Evolutionary conservation across 2,797 vertebrate genomes (phyloP), one percentile per base, ranked within the genome.

Genomic region (Siniperca obscura): DNA sequence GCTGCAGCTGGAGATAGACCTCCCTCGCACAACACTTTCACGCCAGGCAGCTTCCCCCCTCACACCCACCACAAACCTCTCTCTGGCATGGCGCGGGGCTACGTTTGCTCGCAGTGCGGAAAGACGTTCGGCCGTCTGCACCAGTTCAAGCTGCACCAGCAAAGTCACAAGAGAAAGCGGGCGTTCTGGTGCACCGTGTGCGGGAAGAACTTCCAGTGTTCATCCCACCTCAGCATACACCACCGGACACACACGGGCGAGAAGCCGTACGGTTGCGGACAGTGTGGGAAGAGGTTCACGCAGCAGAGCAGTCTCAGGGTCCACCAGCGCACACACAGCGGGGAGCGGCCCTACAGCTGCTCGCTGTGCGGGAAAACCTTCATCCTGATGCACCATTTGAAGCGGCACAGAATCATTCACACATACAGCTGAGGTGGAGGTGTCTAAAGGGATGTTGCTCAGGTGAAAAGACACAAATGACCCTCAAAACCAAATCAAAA

Each of bases 281-380:
- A 94, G 76, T 95, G 95, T 25, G 95, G 95, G 27, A 95, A 95
- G 88, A 78, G 94, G 75, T 95, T 96, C 89, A 95, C 95, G 64
- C 94, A 95, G 91, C 94, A 95, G 90, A 95, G 95, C 91, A 95
- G 94, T 52, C 92, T 95, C 83, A 88, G 94, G 80, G 93, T 94
- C 7, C 95, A 96, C 89, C 94, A 95, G 90, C 92, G 94, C 70
- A 94, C 94, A 0, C 95, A 96, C 93, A 95, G 95, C 65, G 95
- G 95, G 0, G 94, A 95, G 64, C 87, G 95, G 57, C 95, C 95
- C 1, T 95, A 95, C 88, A 93, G 93, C 91, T 95, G 95, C 87
- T 76, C 92, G 2, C 93, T 95, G 84, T 95, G 95, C 11, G 95
- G 95, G 10, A 95, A 95, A 27, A 94, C 92, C 65, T 95, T 95